Base-by-base conservation (phyloP, 2,113 vertebrate species). In the Cyprinodon variegatus region DNA sequence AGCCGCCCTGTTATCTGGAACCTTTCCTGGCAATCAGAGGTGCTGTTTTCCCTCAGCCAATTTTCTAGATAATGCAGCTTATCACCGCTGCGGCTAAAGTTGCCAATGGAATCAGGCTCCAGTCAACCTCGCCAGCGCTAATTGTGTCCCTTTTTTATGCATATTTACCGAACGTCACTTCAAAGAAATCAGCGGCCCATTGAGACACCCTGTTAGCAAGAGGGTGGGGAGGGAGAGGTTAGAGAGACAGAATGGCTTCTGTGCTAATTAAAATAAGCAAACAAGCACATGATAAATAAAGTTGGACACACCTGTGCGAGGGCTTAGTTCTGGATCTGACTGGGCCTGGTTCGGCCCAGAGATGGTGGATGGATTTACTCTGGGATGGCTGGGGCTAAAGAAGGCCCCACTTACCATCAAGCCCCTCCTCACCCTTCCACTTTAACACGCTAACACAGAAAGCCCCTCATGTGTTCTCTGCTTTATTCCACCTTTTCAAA, bases 11-110 rank as follows among this genome's bases (percentile, higher is more conserved):
- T 99, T 99, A 99, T 99, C 97, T 97, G 96, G 96, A 97, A 97
- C 96, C 96, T 96, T 97, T 96, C 95, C 97, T 97, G 96, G 97
- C 97, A 98, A 98, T 99, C 97, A 97, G 96, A 97, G 96, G 96
- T 96, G 95, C 96, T 97, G 96, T 99, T 99, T 97, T 97, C 97
- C 97, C 96, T 96, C 95, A 95, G 96, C 97, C 98, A 98, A 99
- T 99, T 99, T 99, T 96, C 96, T 94, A 98, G 97, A 99, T 99
- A 99, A 99, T 99, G 96, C 96, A 94, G 97, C 98, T 99, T 99
- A 99, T 99, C 98, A 96, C 97, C 94, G 94, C 94, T 93, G 96
- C 96, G 94, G 95, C 96, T 96, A 96, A 97, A 98, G 97, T 98
- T 98, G 97, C 97, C 97, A 97, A 97, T 96, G 96, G 96, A 98